Percentiles rank a stretch among this genome's conserved stretches.
Evolutionary conservation across 2,888 invertebrate species (phyloP).

Genomic region (Lumbricus terrestris): DNA sequence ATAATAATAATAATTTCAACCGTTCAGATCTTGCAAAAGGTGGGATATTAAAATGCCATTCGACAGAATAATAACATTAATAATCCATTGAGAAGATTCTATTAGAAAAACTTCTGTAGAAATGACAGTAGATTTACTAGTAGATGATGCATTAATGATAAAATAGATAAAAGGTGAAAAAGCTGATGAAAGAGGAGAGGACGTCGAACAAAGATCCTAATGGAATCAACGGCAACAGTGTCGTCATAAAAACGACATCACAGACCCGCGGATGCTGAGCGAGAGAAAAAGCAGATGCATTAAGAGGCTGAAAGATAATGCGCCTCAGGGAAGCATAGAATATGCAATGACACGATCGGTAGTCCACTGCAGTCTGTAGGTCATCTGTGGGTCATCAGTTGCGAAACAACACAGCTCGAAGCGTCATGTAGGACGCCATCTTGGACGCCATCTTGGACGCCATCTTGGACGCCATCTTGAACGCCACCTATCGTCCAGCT

Average conservation of each 20-base stretch:
- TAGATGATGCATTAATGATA: too few relatives aligned
- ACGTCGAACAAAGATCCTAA: too few relatives aligned
- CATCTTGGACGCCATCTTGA: not conserved
- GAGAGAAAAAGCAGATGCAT: not conserved
- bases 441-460: not conserved
- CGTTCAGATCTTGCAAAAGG: too few relatives aligned
- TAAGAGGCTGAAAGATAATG: not conserved
- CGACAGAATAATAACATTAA: too few relatives aligned
- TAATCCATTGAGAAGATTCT: too few relatives aligned
- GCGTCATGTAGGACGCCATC: not conserved
- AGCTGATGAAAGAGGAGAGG: too few relatives aligned
- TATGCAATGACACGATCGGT: not conserved
- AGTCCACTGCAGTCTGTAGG: not conserved
- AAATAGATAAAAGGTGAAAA: too few relatives aligned
- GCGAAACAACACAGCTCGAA: not conserved
- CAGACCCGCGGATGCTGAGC: not conserved
- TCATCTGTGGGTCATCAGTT: not conserved
- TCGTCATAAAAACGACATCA: not conserved
- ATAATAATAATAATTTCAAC: too few relatives aligned
- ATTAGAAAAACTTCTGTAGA: too few relatives aligned
- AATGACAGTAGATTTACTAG: too few relatives aligned
- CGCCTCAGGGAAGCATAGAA: not conserved
- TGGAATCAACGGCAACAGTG: not conserved
- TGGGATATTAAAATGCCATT: too few relatives aligned
- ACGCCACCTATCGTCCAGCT: not conserved